Evolutionary conservation across 2,797 vertebrate genomes (phyloP), one percentile per base, ranked within the genome.

Genomic region (Carduelis carduelis): DNA sequence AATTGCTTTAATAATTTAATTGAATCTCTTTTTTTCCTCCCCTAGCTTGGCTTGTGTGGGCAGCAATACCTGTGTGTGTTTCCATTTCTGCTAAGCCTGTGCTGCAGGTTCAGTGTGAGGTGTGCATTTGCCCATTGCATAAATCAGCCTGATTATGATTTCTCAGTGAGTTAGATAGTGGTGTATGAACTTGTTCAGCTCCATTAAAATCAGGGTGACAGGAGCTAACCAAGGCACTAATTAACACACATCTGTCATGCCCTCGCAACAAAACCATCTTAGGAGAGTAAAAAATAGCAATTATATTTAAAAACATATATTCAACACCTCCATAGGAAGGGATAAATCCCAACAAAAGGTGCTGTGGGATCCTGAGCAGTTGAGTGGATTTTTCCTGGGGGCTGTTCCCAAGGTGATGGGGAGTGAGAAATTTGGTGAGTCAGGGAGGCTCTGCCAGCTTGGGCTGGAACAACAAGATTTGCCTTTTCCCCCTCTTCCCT

Each of bases 161-260:
- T 87, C 87, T 65, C 75, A n/a, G 20, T 87, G 79, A 89, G 32
- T 88, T 78, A n/a, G 75, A 44, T 82, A 19, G 79, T 74, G 52
- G 60, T 0, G 0, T 74, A 71, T 83, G 82, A 93, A 93, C 79
- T 93, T 85, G 89, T 93, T 93, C 87, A 52, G 82, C 46, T 87
- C 75, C 39, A 63, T 93, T 92, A 93, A 94, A 92, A 84, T 89
- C 87, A 92, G 82, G 61, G 82, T 83, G 84, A 93, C 63, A 69
- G 76, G 65, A 96, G 19, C 69, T 71, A 61, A 83, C 43, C 65
- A 34, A 92, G 52, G 77, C 68, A 87, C 64, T 68, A 78, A 91
- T 93, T 91, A 87, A 78, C 71, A 55, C 71, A 50, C n/a, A 61
- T 75, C 79, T 78, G 57, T 78, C 91, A 87, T 81, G 71, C 34